phyloP scores from a whole-genome alignment of 1,140 invertebrate species.

The Rhagoletis zephyria region DNA sequence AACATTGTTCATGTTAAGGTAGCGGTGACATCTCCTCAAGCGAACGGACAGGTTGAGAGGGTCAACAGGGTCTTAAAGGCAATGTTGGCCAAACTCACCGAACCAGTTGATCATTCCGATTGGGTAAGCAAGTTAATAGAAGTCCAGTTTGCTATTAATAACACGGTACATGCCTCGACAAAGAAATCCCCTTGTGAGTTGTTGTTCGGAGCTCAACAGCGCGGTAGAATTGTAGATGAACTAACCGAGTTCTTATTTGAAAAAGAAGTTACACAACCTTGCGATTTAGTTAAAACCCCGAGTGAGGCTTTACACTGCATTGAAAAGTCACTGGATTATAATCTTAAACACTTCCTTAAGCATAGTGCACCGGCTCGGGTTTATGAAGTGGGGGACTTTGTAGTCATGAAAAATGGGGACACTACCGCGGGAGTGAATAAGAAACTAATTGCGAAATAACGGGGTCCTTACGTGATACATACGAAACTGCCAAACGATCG shows the following conservation, averaged over 20 bases:
- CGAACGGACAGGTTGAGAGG: too few species aligned
- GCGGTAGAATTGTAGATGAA: too few species aligned
- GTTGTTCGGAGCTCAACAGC: slow-evolving; percentile 57
- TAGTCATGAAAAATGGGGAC: slow-evolving; percentile 30
- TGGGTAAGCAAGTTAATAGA: too few species aligned
- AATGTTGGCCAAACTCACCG: too few species aligned
- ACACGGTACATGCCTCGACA: slow-evolving; percentile 57
- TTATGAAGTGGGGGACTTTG: slow-evolving; percentile 60
- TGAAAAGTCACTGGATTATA: slow-evolving; percentile 53
- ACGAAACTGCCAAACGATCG: background rate
- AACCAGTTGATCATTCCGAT: too few species aligned
- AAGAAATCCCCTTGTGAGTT: slow-evolving; percentile 58
- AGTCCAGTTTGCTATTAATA: too few species aligned
- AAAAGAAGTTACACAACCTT: too few species aligned
- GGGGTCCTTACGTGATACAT: slow-evolving; percentile 59
- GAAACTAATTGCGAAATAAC: slow-evolving; percentile 55
- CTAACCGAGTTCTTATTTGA: too few species aligned
- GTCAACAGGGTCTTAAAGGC: too few species aligned
- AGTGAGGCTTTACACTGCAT: background rate
- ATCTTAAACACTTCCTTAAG: slow-evolving; percentile 38
- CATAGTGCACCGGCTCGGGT: slow-evolving; percentile 55
- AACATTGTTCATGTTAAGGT: slow-evolving; percentile 48
- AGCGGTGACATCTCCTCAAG: too few species aligned
- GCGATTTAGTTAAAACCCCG: background rate
- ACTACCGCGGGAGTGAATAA: too few species aligned